These are phyloP conservation scores for Mormyrus hasselquistii DNA, from an alignment of 2,797 vertebrate genomes.

Conservation along the genomic window DNA sequence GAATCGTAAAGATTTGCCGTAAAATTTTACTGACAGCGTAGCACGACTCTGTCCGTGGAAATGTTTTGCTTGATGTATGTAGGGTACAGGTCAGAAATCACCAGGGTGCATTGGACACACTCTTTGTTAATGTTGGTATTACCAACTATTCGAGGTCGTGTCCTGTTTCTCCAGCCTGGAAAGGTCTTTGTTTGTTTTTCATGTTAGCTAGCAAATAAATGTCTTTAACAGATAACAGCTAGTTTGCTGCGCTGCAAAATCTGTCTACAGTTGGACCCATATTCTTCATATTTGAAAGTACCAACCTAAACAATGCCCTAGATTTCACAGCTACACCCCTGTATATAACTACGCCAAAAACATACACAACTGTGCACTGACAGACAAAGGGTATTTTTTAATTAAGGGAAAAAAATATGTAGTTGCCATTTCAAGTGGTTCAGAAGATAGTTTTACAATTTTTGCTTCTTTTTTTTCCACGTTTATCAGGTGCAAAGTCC, in stretches of 20 bases:
- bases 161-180: background rate
- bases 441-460: background rate
- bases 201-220: background rate
- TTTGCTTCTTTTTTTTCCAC: background rate
- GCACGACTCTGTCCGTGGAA: background rate
- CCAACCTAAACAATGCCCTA: background rate
- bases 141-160: background rate
- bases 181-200: background rate
- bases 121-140: background rate
- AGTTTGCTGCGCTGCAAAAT: background rate
- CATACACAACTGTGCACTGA: background rate
- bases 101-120: background rate
- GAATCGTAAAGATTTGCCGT: background rate
- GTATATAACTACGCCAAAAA: background rate
- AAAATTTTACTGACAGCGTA: background rate
- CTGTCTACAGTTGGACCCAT: background rate
- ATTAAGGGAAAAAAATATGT: background rate
- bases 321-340: background rate
- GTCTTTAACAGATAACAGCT: background rate
- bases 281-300: background rate
- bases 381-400: background rate
- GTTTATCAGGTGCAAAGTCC: background rate
- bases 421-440: background rate
- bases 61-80: background rate
- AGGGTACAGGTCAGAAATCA: background rate